Conservation (phyloP, 1,140 invertebrate genomes). For the Pollicipes pollicipes region DNA sequence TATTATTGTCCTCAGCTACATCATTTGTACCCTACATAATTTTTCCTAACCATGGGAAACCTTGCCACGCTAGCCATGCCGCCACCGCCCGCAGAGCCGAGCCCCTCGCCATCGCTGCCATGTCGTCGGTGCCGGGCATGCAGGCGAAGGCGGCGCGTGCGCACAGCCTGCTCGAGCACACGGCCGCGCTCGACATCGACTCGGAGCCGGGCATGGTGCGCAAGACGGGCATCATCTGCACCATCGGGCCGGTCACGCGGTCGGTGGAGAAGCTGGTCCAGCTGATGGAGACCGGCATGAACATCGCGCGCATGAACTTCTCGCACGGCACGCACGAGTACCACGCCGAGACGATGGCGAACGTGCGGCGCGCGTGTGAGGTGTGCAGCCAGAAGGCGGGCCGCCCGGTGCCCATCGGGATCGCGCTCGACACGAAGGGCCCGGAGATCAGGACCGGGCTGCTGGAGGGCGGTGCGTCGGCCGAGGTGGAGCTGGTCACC, state of each 20-base stretch:
- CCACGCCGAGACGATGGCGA: conserved; percentile 73
- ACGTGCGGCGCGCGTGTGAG: conserved; percentile 64
- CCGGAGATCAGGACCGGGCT: conserved; percentile 93
- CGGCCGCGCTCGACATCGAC: neutral
- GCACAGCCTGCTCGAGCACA: neutral
- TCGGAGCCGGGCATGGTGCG: neutral
- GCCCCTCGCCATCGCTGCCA: too few species aligned
- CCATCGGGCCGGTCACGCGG: conserved; percentile 71
- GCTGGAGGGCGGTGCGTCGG: conserved; percentile 72
- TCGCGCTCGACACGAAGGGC: conserved; percentile 92
- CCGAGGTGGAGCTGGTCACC: conserved; percentile 77
- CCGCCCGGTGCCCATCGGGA: conserved; percentile 46
- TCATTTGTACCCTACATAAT: too few species aligned
- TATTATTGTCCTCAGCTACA: too few species aligned
- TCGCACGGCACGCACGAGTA: conserved; percentile 95
- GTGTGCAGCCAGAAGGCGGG: conserved; percentile 49
- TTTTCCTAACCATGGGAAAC: too few species aligned
- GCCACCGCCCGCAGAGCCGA: too few species aligned
- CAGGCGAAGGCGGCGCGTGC: neutral
- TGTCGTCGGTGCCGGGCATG: too few species aligned
- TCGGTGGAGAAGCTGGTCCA: conserved; percentile 67
- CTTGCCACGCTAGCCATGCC: too few species aligned
- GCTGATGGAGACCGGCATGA: conserved; percentile 98
- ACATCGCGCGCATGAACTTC: conserved; percentile 92
- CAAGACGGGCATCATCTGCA: conserved; percentile 73